Base-by-base conservation (phyloP, 2,888 invertebrate species). In the Nysson spinosus region DNA sequence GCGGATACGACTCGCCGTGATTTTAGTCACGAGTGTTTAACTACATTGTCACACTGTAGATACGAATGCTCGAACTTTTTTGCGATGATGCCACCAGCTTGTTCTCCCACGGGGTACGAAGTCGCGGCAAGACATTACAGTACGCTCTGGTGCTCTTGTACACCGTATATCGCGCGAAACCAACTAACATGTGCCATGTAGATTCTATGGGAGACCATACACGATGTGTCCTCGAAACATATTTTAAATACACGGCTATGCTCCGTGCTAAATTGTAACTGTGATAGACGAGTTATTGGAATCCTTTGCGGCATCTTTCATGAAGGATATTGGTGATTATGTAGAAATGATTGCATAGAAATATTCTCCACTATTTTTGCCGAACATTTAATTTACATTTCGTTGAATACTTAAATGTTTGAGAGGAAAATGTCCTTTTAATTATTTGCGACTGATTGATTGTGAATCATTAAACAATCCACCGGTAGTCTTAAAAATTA, bases 11-110 rank as follows among this genome's bases (percentile, higher is more conserved):
- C 11, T 30, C n/a, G 11, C n/a, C 30, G 32, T 14, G 42, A 62
- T 51, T 67, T 56, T 47, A 55, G 43, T 68, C 61, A 67, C 61
- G 43, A 37, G 24, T 35, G 46, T 24, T 67, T 68, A 68, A 68
- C 55, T 56, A 67, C 50, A 49, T 68, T 56, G 67, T 67, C 68
- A 56, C 56, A 47, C 47, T 51, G 28, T 32, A 51, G 51, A 61
- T 47, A 43, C 52, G 39, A 1, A 30, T 12, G 50, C 28, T 49
- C 37, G 19, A 20, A 11, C 37, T 51, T 69, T 55, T 66, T 57
- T 55, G 55, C 32, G 40, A 62, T 55, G 58, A 71, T 47, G 28
- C 47, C 47, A 19, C 32, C 26, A 22, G 58, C 49, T 70, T 32
- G 61, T 57, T 43, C 37, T 66, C 50, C 54, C 40, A 22, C 34